A percentile compares a stretch with the other conserved stretches of the same genome.
phyloP scores from a whole-genome alignment of 2,888 invertebrate genomes.

The Gryllus longicercus region DNA sequence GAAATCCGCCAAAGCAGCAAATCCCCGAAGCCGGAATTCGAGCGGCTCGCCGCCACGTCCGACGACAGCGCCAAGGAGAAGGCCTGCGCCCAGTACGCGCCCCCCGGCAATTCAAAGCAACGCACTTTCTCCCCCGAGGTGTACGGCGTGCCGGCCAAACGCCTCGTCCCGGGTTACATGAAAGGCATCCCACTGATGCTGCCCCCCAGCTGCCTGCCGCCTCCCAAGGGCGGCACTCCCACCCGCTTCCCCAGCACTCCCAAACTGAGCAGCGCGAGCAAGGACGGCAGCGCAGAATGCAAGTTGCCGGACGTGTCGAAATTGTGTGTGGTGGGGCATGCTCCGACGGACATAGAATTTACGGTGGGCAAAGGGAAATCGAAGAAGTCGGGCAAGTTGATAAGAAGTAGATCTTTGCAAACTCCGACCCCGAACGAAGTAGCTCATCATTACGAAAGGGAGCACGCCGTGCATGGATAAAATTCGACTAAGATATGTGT shows the following conservation, averaged over 20 bases:
- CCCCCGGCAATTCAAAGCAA: too few relatives aligned
- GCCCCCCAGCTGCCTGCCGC: neutral
- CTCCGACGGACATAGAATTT: neutral
- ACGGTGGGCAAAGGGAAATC: neutral
- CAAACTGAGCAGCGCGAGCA: neutral
- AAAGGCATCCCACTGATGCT: neutral
- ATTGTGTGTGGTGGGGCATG: neutral
- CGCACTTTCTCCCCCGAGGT: too few relatives aligned
- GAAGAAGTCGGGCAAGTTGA: neutral
- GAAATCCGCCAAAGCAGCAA: neutral
- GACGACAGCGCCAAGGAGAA: neutral
- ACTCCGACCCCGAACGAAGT: neutral
- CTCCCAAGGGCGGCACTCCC: neutral
- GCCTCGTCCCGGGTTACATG: neutral
- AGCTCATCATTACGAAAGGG: too few relatives aligned
- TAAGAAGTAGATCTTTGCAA: constrained; percentile 17
- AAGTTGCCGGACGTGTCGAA: too few relatives aligned
- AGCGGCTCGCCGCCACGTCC: neutral
- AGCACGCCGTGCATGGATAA: too few relatives aligned
- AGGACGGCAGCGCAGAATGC: neutral
- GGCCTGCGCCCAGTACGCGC: too few relatives aligned
- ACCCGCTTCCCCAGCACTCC: neutral
- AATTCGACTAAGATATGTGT: too few relatives aligned
- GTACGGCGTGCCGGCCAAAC: neutral
- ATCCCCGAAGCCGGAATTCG: neutral